phyloP scores from a whole-genome alignment of 2,888 invertebrate genomes.

The Melolontha melolontha region DNA sequence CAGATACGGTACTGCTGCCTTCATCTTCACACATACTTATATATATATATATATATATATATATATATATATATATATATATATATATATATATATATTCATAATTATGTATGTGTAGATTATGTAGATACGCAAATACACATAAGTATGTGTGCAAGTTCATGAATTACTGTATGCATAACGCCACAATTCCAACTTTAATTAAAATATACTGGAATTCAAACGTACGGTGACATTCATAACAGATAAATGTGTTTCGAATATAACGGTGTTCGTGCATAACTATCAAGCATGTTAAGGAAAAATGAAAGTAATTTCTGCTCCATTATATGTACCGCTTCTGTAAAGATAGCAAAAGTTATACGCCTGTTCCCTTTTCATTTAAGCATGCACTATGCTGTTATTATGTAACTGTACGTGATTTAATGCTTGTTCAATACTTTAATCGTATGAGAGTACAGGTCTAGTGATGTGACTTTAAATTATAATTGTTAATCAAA shows the following conservation, averaged over 20 bases:
- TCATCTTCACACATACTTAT: no score
- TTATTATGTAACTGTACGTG: slow-evolving; percentile 15
- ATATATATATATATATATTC: no score
- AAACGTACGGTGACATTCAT: slow-evolving; percentile 25
- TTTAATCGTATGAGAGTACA: no score
- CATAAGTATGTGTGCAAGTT: background rate
- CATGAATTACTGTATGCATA: background rate
- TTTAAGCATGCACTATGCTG: slow-evolving; percentile 15
- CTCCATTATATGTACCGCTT: slow-evolving; percentile 22
- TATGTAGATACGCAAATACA: no score
- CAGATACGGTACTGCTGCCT: background rate
- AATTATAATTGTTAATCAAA: no score
- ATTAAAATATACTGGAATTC: slow-evolving; percentile 29
- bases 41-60: no score
- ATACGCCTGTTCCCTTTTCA: slow-evolving; percentile 15
- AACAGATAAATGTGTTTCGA: slow-evolving; percentile 35
- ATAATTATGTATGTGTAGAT: no score
- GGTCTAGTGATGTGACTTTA: no score
- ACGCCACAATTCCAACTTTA: slow-evolving; percentile 2
- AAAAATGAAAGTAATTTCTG: slow-evolving; percentile 37
- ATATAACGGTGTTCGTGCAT: slow-evolving; percentile 30
- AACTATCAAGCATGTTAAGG: slow-evolving; percentile 19
- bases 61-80: no score
- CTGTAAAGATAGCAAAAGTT: slow-evolving; percentile 38
- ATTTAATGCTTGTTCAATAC: background rate